Evolutionary conservation across 2,888 invertebrate genomes (phyloP).

Genomic region (Polymixis flavicincta): DNA sequence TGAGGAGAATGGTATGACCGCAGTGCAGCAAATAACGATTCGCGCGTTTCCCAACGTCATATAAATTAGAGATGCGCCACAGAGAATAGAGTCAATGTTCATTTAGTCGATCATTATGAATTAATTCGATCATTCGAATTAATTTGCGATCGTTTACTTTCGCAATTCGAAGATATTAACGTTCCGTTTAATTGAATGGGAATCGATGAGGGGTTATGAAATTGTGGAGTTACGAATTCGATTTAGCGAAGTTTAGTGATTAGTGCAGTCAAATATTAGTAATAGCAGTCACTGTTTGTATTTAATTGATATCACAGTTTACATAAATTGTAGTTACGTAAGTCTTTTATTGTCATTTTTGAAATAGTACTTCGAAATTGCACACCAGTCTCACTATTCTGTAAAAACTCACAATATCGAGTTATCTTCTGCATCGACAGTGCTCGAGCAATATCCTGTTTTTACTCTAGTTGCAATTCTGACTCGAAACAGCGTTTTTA

Average conservation of each 20-base stretch:
- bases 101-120: slow-evolving; percentile 41
- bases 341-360: background rate
- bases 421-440: background rate
- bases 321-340: background rate
- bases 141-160: slow-evolving; percentile 27
- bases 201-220: slow-evolving; percentile 27
- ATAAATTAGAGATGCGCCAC: slow-evolving; percentile 5
- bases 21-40: slow-evolving; percentile 15
- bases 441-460: background rate
- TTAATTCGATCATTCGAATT: slow-evolving; percentile 31
- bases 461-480: slow-evolving; percentile 1
- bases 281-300: background rate
- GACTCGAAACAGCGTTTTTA: background rate
- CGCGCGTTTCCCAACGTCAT: slow-evolving; percentile 21
- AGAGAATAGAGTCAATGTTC: slow-evolving; percentile 9
- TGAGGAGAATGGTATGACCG: slow-evolving; percentile 11
- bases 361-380: background rate
- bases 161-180: slow-evolving; percentile 28
- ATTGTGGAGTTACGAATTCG: slow-evolving; percentile 24
- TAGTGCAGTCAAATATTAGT: background rate
- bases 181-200: slow-evolving; percentile 25
- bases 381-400: background rate
- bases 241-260: slow-evolving; percentile 32
- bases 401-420: background rate
- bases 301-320: background rate